Conservation (phyloP, 1,140 invertebrate species). For the Rhynchophorus ferrugineus region DNA sequence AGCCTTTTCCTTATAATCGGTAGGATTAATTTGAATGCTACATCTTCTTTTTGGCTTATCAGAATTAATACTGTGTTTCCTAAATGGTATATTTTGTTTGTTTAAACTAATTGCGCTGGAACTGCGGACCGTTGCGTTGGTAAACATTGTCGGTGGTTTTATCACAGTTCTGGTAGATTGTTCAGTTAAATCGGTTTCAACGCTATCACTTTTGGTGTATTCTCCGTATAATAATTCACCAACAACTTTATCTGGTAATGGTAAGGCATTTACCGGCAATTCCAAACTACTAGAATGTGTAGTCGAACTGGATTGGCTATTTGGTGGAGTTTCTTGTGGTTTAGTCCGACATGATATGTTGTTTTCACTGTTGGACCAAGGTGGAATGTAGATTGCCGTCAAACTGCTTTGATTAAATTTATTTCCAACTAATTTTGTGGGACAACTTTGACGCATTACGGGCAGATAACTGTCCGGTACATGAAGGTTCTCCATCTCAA, state of each 20-base stretch:
- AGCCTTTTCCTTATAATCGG: constrained; percentile 21
- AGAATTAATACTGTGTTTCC: constrained; percentile 37
- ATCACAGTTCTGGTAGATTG: constrained; percentile 37
- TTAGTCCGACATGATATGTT: constrained; percentile 29
- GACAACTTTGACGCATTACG: constrained; percentile 39
- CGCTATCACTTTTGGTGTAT: constrained; percentile 29
- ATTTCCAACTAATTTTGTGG: constrained; percentile 49
- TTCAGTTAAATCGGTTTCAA: constrained; percentile 33
- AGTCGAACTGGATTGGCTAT: constrained; percentile 24
- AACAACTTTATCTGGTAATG: constrained; percentile 44
- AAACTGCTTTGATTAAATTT: constrained; percentile 47
- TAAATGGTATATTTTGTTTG: constrained; percentile 30
- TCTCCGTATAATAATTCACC: constrained; percentile 44
- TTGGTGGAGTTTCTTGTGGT: constrained; percentile 9
- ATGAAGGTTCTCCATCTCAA: constrained; percentile 33
- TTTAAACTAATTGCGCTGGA: constrained; percentile 29
- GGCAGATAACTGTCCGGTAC: constrained; percentile 28
- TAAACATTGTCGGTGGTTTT: constrained; percentile 50
- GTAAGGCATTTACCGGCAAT: constrained; percentile 41
- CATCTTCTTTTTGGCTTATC: constrained; percentile 35
- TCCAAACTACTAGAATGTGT: constrained; percentile 50
- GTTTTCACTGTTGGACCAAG: constrained; percentile 42
- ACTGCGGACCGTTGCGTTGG: too few species aligned
- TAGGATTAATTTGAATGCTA: constrained; percentile 33
- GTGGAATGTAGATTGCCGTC: constrained; percentile 48